Conservation (phyloP, 35 echinoderm and acorn worm genomes). For the Amphiura filiformis region DNA sequence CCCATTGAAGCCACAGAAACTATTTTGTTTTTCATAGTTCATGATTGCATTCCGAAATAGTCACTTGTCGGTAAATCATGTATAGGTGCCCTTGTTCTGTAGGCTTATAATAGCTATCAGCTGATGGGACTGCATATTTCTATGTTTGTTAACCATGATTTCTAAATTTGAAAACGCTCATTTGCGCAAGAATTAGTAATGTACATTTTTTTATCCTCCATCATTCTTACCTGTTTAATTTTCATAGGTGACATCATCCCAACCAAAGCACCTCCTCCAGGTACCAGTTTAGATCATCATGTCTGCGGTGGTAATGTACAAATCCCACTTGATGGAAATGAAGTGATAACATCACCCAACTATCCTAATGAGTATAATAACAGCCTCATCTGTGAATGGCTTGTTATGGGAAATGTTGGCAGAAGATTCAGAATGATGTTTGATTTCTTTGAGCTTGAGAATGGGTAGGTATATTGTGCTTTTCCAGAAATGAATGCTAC, state of each 20-base stretch:
- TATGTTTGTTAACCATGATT: not conserved
- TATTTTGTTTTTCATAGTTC: too few species aligned
- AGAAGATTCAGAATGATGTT: constrained; percentile 47
- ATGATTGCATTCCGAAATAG: too few species aligned
- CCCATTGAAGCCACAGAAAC: too few species aligned
- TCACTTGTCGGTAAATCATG: too few species aligned
- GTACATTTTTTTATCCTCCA: not conserved
- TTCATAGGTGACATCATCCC: constrained; percentile 7
- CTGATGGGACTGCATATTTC: too few species aligned
- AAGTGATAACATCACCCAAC: constrained; percentile 40
- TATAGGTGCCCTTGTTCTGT: too few species aligned
- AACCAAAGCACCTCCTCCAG: constrained; percentile 13
- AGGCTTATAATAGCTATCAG: too few species aligned
- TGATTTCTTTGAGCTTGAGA: constrained; percentile 29
- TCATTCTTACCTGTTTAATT: too few species aligned
- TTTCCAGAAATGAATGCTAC: too few species aligned
- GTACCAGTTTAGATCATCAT: not conserved
- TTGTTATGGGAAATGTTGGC: constrained; percentile 15
- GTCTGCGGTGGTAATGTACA: constrained; percentile 45
- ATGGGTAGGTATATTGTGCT: constrained; percentile 37
- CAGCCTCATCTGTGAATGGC: constrained; percentile 47
- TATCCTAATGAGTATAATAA: constrained; percentile 48
- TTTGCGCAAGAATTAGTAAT: too few species aligned
- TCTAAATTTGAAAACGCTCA: not conserved
- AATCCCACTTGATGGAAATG: constrained; percentile 22